Base-by-base conservation (phyloP, 2,113 vertebrate species). In the Melanocharis versteri region DNA sequence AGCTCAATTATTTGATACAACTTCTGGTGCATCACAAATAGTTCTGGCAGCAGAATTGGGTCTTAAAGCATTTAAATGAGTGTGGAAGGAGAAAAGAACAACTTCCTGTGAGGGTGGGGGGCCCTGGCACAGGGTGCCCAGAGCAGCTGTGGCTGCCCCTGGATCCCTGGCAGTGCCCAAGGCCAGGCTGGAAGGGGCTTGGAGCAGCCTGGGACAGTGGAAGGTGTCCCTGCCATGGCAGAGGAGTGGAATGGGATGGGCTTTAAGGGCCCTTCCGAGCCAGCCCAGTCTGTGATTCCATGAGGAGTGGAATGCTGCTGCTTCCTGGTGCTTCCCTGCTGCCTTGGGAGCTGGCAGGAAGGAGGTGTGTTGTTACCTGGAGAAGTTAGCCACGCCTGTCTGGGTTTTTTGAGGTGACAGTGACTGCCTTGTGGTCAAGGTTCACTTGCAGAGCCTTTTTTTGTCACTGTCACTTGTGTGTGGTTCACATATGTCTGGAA, bases 381-480 rank as follows among this genome's bases (percentile, higher is more conserved):
- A 8, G 2, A 56, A 61, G 50, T 45, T 53, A 31, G 5, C 70
- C 22, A 14, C 9, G 0, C 64, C 47, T 57, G 28, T 4, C 35
- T 21, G 37, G 23, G 57, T 6, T 15, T 33, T 51, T 11, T 35
- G 44, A 56, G 84, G 33, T 22, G 53, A 64, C 45, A 47, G 56
- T 7, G 16, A 31, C 6, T 48, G n/a, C 45, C 45, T 71, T 26
- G 9, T 13, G 53, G 58, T 50, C 58, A 9, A 1, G 24, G 27
- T 71, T 64, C 28, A 7, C 7, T 64, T 60, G n/a, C 7, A 31
- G 53, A n/a, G 21, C 11, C 35, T 82, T 85, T 37, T 37, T 21
- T 58, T 54, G 35, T 48, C 1, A 0, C 70, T 31, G 48, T 51
- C 1, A 2, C 73, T 35, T 22, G 18, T 47, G 61, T 0, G 11